Conservation (phyloP, 2,113 vertebrate species). For the Pyxicephalus adspersus region DNA sequence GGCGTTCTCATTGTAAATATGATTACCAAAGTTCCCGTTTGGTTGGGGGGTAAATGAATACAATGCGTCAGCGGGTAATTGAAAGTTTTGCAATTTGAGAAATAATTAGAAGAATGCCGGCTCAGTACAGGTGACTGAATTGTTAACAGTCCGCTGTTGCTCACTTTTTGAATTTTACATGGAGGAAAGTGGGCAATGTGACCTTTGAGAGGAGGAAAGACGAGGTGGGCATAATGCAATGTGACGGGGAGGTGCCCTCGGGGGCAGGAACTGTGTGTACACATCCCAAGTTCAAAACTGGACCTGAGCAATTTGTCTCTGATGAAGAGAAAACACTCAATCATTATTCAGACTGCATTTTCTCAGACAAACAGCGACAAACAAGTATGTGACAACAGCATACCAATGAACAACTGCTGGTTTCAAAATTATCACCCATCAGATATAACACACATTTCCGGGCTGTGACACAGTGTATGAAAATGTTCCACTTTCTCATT, state of each 20-base stretch:
- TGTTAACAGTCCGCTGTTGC: neutral
- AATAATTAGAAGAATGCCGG: slow-evolving; percentile 26
- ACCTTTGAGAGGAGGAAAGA: neutral
- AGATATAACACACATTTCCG: too few relatives aligned
- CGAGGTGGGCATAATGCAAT: neutral
- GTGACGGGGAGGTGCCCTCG: neutral
- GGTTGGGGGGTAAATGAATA: slow-evolving; percentile 12
- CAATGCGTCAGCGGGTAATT: neutral
- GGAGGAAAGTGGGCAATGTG: neutral
- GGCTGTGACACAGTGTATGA: too few relatives aligned
- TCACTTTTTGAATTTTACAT: slow-evolving; percentile 6
- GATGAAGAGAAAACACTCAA: neutral
- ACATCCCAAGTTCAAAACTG: neutral
- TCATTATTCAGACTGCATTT: too few relatives aligned
- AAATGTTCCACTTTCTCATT: too few relatives aligned
- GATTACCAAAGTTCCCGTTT: neutral
- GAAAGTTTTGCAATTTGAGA: neutral
- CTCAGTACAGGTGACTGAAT: slow-evolving; percentile 4
- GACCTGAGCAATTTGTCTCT: neutral
- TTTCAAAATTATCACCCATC: too few relatives aligned
- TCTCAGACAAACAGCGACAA: too few relatives aligned
- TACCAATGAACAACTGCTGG: too few relatives aligned
- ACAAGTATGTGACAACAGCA: too few relatives aligned
- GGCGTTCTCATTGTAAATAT: neutral
- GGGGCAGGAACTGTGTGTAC: neutral